Base-by-base conservation (phyloP, 2,113 vertebrate species). In the western clawed frog (Xenopus tropicalis) region DNA sequence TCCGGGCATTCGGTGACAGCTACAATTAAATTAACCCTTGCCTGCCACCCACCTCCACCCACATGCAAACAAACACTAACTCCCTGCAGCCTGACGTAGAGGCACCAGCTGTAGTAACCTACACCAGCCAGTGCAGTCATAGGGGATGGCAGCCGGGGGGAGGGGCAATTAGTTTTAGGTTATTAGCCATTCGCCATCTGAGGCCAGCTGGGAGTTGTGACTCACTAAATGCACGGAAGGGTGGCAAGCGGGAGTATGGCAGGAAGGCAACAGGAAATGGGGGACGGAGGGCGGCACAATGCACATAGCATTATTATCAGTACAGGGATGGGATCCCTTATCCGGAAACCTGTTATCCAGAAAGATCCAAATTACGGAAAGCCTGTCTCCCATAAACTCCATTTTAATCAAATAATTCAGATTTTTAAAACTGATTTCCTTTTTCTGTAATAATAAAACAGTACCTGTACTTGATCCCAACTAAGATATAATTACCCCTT, bases 1-100 rank as follows among this genome's bases (percentile, higher is more conserved):
- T 77, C 74, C 74, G 74, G 74, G 74, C 61, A 70, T 61, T 77
- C 69, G 22, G 67, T 77, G 74, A 75, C 72, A 75, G 72, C 58
- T 69, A 75, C 66, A 69, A 75, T 75, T 61, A 75, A 42, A 62
- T 75, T 62, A 75, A 75, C 72, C 66, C 65, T 75, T 69, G 16
- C 20, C 51, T 54, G 10, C 9, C 9, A 57, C 19, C 54, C 46
- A 75, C 72, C 64, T 63, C 65, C 72, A 69, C 66, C 57, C 72
- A 68, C 72, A 75, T 69, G 64, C 72, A 68, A 54, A 62, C 29
- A 37, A 37, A 37, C 61, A 58, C 71, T 66, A 25, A 67, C 63
- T 74, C 62, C 62, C 71, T 67, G 64, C 64, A 74, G 64, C 64
- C 72, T 74, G 65, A 52, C 61, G 72, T 22, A 64, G 66, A 69